A percentile compares a stretch with the other conserved stretches of the same genome.
phyloP scores from a whole-genome alignment of 2,888 invertebrate genomes.

The Phytoseiulus persimilis region DNA sequence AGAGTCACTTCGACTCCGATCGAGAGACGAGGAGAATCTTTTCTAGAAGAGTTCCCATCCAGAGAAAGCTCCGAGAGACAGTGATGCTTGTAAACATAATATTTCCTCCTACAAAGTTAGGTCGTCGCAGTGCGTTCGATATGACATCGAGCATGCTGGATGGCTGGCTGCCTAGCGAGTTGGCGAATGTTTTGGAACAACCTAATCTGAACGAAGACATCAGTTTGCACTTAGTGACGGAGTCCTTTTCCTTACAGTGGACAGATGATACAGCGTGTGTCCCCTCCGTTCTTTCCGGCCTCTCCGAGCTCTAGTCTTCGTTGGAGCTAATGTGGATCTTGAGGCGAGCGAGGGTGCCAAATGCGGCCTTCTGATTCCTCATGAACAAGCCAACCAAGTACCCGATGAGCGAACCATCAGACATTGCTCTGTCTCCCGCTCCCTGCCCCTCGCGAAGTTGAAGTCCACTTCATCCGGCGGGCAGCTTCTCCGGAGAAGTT shows the following conservation, averaged over 20 bases:
- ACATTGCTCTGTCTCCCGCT: neutral
- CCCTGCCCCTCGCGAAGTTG: neutral
- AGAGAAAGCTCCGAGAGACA: neutral
- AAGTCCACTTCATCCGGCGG: neutral
- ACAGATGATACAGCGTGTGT: neutral
- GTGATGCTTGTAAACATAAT: neutral
- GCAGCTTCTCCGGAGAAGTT: too few species aligned
- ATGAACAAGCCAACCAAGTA: neutral
- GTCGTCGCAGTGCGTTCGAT: neutral
- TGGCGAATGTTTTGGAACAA: slow-evolving; percentile 5
- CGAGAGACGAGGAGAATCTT: neutral
- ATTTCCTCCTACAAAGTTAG: neutral
- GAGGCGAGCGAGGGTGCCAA: neutral
- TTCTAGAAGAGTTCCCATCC: neutral
- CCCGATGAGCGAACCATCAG: neutral
- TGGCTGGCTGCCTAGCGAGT: neutral
- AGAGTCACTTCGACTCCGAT: neutral
- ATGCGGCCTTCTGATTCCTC: neutral
- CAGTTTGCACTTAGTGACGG: neutral
- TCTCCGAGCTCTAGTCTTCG: neutral
- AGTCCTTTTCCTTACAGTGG: neutral
- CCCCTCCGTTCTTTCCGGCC: neutral
- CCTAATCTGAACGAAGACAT: neutral
- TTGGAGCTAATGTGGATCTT: neutral
- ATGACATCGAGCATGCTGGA: neutral